These are phyloP conservation scores for Anthopleura sola DNA, from an alignment of 64 coral and sea anemone species.

Conservation along the genomic window DNA sequence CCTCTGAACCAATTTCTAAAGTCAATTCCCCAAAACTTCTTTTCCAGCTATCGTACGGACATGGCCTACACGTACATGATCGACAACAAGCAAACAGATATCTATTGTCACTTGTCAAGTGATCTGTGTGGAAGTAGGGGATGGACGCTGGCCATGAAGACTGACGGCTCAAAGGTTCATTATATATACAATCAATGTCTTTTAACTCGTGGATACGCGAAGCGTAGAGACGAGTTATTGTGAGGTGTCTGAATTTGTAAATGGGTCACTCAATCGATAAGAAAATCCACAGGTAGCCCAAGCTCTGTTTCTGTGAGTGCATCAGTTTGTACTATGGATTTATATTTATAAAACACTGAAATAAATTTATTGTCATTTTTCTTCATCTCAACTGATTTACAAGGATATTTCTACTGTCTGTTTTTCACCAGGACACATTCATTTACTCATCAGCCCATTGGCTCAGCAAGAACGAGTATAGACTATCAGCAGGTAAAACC, in stretches of 20 bases:
- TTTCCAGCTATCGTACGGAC: not conserved
- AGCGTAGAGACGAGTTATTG: too few species aligned
- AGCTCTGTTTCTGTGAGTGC: too few species aligned
- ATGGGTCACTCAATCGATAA: too few species aligned
- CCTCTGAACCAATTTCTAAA: too few species aligned
- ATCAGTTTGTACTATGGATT: too few species aligned
- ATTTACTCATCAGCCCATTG: slow-evolving; percentile 6
- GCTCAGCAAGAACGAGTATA: slow-evolving; percentile 45
- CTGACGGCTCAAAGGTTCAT: slow-evolving; percentile 13
- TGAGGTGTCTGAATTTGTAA: too few species aligned
- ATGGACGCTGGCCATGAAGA: slow-evolving; percentile 30
- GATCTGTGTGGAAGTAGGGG: slow-evolving; percentile 18
- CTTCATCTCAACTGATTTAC: not conserved
- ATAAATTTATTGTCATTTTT: too few species aligned
- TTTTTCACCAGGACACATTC: slow-evolving; percentile 44
- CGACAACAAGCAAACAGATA: not conserved
- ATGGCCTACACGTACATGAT: slow-evolving; percentile 2
- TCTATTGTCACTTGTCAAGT: slow-evolving; percentile 20
- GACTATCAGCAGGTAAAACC: slow-evolving; percentile 28
- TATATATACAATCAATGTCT: too few species aligned
- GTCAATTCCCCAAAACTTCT: too few species aligned
- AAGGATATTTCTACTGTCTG: too few species aligned
- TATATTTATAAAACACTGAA: too few species aligned
- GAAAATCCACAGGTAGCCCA: not conserved
- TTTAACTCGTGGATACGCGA: too few species aligned